A percentile compares a stretch with the other conserved stretches of the same genome.
phyloP scores from a whole-genome alignment of 2,113 vertebrate genomes.

The Trichomycterus rosablanca region DNA sequence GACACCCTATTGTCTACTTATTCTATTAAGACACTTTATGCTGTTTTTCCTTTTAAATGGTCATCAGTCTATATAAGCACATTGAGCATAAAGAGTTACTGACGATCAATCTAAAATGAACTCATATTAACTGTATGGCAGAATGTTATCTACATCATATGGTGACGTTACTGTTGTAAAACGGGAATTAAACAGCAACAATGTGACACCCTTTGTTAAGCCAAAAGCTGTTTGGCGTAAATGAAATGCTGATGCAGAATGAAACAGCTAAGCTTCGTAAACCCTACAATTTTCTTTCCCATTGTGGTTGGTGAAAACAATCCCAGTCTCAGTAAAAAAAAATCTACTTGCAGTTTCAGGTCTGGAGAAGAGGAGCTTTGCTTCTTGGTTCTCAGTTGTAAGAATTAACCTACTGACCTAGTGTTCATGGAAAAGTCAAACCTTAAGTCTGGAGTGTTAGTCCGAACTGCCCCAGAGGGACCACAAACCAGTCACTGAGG shows the following conservation, averaged over 20 bases:
- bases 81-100: too few relatives aligned
- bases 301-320: conserved; percentile 9
- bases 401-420: conserved; percentile 1
- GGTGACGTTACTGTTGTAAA: too few relatives aligned
- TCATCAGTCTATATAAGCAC: too few relatives aligned
- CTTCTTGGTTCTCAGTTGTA: conserved; percentile 4
- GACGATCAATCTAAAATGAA: too few relatives aligned
- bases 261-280: not conserved
- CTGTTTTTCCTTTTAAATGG: too few relatives aligned
- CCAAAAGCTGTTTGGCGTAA: conserved; percentile 11
- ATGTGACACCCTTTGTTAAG: too few relatives aligned
- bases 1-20: too few relatives aligned
- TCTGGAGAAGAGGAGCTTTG: not conserved
- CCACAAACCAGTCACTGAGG: not conserved
- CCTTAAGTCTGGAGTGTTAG: not conserved
- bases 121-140: too few relatives aligned
- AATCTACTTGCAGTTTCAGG: not conserved
- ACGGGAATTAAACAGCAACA: too few relatives aligned
- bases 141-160: too few relatives aligned
- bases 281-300: conserved; percentile 20
- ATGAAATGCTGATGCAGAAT: conserved; percentile 20
- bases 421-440: not conserved
- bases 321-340: conserved; percentile 9
- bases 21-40: too few relatives aligned
- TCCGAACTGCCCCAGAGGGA: not conserved